Evolutionary conservation across 2,797 vertebrate genomes (phyloP).

Genomic region (Anabacerthia variegaticeps): DNA sequence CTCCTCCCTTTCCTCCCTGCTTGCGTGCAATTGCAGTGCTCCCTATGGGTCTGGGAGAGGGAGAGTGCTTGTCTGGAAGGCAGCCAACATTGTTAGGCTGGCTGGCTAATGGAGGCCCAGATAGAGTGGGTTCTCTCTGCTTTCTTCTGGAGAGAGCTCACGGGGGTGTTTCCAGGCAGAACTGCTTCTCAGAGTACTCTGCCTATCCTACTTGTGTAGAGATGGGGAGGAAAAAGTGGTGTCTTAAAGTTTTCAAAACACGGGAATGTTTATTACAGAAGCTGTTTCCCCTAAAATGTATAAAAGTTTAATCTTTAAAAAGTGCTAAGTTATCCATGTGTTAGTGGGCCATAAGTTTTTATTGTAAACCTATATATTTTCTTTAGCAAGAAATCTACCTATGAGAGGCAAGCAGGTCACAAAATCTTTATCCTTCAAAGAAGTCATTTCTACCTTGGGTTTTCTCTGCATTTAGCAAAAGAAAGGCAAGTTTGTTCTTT

Average conservation of each 20-base stretch:
- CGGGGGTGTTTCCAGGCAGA: constrained; percentile 2
- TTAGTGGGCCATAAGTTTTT: background rate
- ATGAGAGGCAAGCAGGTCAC: background rate
- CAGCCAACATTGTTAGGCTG: background rate
- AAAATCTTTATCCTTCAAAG: background rate
- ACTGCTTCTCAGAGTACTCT: background rate
- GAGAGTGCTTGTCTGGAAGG: constrained; percentile 39
- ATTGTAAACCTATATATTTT: background rate
- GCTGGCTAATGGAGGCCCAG: constrained; percentile 6
- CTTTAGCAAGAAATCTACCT: background rate
- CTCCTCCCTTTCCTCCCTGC: background rate
- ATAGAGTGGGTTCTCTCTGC: background rate
- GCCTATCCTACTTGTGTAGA: background rate
- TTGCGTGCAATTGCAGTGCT: constrained; percentile 6
- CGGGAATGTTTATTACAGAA: background rate
- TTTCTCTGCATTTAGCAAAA: background rate
- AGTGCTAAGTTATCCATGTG: background rate
- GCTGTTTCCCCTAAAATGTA: background rate
- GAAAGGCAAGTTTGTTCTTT: background rate
- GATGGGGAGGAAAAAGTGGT: background rate
- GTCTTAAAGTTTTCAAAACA: background rate
- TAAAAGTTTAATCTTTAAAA: background rate
- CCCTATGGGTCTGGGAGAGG: background rate
- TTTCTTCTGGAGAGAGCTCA: background rate
- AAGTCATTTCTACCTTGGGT: background rate